phyloP scores from a whole-genome alignment of 2,888 invertebrate genomes.

The Gastrophysa polygoni region DNA sequence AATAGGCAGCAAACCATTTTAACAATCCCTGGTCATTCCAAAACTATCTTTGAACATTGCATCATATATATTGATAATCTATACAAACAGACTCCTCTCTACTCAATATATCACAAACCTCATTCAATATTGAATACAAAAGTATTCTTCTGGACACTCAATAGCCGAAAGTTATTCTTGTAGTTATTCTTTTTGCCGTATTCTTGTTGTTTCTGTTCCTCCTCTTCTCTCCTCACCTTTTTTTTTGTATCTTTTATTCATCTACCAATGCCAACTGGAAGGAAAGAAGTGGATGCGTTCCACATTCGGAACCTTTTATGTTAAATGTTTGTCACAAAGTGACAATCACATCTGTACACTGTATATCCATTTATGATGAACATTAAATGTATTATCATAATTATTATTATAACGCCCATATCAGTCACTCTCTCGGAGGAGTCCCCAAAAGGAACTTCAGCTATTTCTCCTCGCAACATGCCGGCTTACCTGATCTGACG shows the following conservation, averaged over 20 bases:
- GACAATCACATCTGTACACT: neutral
- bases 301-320: neutral
- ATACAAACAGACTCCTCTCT: neutral
- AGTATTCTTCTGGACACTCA: neutral
- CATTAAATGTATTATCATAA: constrained; percentile 51
- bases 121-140: neutral
- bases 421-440: no score
- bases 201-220: neutral
- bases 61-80: neutral
- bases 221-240: neutral
- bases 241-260: neutral
- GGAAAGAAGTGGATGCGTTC: neutral
- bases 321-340: neutral
- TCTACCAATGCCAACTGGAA: neutral
- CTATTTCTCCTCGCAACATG: no score
- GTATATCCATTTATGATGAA: neutral
- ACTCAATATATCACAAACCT: neutral
- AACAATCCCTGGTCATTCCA: neutral
- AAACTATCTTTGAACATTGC: neutral
- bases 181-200: no score
- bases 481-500: no score
- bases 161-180: neutral
- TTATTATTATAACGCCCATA: no score
- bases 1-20: neutral
- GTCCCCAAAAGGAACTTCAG: no score